Evolutionary conservation across 2,888 invertebrate species (phyloP).

Genomic region (Anaspis maculata): DNA sequence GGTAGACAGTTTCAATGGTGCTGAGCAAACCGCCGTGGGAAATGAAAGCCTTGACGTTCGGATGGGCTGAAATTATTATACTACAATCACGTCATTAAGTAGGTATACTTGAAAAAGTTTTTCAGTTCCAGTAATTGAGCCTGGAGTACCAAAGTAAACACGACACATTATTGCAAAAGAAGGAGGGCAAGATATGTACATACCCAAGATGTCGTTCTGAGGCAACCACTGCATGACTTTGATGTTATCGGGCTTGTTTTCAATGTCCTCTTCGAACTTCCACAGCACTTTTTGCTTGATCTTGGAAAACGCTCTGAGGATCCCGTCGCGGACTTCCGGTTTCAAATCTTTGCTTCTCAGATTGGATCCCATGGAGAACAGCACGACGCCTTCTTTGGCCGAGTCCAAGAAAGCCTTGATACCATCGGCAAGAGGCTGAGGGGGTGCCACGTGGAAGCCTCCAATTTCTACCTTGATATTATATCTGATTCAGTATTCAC

Average conservation of each 20-base stretch:
- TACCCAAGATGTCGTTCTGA: constrained; percentile 40
- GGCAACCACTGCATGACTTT: constrained; percentile 57
- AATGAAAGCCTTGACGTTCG: constrained; percentile 48
- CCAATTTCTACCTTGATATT: constrained; percentile 30
- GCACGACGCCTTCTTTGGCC: constrained; percentile 25
- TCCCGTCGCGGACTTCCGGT: constrained; percentile 24
- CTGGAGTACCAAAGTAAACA: no score
- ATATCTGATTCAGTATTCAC: constrained; percentile 24
- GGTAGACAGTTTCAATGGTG: constrained; percentile 47
- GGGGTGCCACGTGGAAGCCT: constrained; percentile 26
- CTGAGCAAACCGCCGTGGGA: constrained; percentile 53
- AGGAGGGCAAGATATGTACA: not conserved
- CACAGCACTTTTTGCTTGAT: constrained; percentile 56
- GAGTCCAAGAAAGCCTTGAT: constrained; percentile 18
- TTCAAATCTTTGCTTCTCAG: constrained; percentile 21
- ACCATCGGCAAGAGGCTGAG: constrained; percentile 9
- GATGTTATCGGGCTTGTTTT: constrained; percentile 49
- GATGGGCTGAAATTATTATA: constrained; percentile 40
- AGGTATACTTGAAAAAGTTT: no score
- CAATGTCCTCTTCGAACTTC: constrained; percentile 51
- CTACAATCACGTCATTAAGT: not conserved
- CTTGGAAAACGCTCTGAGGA: constrained; percentile 49
- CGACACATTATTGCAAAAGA: not conserved
- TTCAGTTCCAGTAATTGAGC: no score
- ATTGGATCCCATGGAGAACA: constrained; percentile 21